Conservation (phyloP, 2,113 vertebrate genomes). For the Neogale vison region DNA sequence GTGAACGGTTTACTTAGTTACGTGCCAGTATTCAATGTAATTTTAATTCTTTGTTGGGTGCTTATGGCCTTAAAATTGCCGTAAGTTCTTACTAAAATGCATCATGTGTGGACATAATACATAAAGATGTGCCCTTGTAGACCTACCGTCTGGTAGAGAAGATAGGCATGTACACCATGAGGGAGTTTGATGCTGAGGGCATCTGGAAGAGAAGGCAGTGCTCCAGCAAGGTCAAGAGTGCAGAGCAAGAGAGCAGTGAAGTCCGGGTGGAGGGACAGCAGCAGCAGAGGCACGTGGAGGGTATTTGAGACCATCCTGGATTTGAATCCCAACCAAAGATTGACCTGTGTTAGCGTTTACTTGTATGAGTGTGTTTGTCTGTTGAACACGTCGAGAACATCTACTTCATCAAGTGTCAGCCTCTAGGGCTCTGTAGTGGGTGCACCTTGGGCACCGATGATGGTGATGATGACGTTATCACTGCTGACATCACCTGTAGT, state of each 20-base stretch:
- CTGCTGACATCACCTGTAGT: background rate
- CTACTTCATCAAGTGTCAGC: background rate
- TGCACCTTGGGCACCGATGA: background rate
- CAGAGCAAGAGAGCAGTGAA: background rate
- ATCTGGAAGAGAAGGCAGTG: background rate
- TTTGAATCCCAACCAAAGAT: background rate
- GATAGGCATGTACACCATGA: background rate
- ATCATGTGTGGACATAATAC: background rate
- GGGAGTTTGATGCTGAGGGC: background rate
- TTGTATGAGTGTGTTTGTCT: background rate
- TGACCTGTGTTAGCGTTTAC: background rate
- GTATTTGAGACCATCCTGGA: background rate
- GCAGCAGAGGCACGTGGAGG: background rate
- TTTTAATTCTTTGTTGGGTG: conserved; percentile 10
- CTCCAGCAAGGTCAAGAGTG: background rate
- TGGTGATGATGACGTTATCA: background rate
- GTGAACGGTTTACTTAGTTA: background rate
- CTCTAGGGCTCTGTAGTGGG: background rate
- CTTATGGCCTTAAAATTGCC: background rate
- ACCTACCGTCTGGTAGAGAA: background rate
- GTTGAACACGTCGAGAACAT: background rate
- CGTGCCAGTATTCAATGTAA: background rate
- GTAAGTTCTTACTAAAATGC: background rate
- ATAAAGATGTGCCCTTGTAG: background rate
- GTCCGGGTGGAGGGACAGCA: background rate